These are phyloP conservation scores for Tautogolabrus adspersus DNA, from an alignment of 2,113 vertebrate genomes.

Conservation along the genomic window DNA sequence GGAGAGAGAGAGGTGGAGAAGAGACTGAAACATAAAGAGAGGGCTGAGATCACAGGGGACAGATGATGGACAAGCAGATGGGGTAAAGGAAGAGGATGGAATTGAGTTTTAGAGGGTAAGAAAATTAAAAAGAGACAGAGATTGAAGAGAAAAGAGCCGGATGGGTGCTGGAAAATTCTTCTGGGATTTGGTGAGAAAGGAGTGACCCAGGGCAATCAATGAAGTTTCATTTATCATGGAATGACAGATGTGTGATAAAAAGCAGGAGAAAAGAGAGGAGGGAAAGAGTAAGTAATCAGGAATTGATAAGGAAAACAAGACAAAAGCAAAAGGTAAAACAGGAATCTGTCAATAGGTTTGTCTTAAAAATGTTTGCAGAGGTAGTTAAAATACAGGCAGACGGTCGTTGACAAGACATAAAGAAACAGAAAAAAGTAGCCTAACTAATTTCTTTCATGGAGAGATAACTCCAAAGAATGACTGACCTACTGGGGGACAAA, in stretches of 20 bases:
- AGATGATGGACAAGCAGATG: slow-evolving; percentile 49
- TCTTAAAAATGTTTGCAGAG: too few relatives aligned
- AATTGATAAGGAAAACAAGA: too few relatives aligned
- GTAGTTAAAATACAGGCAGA: too few relatives aligned
- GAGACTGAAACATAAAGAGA: slow-evolving; percentile 15
- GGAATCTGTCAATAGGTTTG: too few relatives aligned
- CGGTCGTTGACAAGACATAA: too few relatives aligned
- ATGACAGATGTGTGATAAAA: slow-evolving; percentile 20
- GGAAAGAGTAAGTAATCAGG: not conserved
- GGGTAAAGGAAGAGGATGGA: slow-evolving; percentile 51
- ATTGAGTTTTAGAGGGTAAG: slow-evolving; percentile 17
- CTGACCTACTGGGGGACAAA: too few relatives aligned
- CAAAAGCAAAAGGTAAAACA: too few relatives aligned
- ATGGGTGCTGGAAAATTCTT: slow-evolving; percentile 61
- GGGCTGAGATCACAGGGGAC: slow-evolving; percentile 32
- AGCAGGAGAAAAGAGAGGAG: not conserved
- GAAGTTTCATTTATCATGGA: slow-evolving; percentile 22
- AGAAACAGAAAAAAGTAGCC: too few relatives aligned
- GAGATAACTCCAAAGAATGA: too few relatives aligned
- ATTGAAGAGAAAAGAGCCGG: slow-evolving; percentile 32
- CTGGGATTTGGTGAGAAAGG: slow-evolving; percentile 45
- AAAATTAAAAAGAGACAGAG: slow-evolving; percentile 27
- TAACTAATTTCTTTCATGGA: too few relatives aligned
- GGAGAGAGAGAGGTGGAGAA: not conserved
- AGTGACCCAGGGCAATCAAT: slow-evolving; percentile 29